Evolutionary conservation across 2,113 vertebrate genomes (phyloP), one percentile per base, ranked within the genome.

Genomic region (Rhea pennata): DNA sequence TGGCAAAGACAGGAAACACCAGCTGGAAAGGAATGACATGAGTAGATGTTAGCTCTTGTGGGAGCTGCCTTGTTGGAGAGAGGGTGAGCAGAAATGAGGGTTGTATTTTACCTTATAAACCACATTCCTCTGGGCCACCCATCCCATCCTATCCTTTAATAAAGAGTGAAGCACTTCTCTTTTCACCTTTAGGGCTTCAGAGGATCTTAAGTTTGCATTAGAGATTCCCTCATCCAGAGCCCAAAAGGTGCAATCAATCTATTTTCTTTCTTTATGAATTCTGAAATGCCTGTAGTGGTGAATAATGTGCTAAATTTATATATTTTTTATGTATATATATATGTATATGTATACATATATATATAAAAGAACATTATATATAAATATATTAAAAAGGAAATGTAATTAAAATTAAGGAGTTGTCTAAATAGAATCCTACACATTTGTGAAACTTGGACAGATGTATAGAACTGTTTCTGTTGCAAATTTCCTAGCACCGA

Each of bases 381-480:
- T 96, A 94, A 95, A 93, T 93, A 87, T 95, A 90, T 96, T 92
- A 90, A 94, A 95, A 95, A 83, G 31, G 42, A 95, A 91, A 58
- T 93, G 86, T 91, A 95, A 97, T 97, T 95, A 94, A 95, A 92
- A 84, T 84, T 50, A 95, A 97, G 81, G 54, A 93, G 75, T 81
- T 83, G 29, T 81, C 61, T 87, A 71, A 93, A 72, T 16, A 93
- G 84, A 90, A 80, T 83, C 83, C 81, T 90, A 71, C 61, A 88
- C 39, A 54, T 86, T 82, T 96, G 51, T 94, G 86, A 90, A 95
- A 81, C 80, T 93, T 92, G 88, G 78, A 82, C 88, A 77, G 66
- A 67, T 91, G 82, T 33, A 11, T 53, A 86, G 69, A 91, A 93
- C 61, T 66, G 65, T 76, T 90, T 53, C 73, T 92, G 33, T 56